These are phyloP conservation scores for Cervus canadensis DNA, from an alignment of 2,113 vertebrate species.

Conservation along the genomic window DNA sequence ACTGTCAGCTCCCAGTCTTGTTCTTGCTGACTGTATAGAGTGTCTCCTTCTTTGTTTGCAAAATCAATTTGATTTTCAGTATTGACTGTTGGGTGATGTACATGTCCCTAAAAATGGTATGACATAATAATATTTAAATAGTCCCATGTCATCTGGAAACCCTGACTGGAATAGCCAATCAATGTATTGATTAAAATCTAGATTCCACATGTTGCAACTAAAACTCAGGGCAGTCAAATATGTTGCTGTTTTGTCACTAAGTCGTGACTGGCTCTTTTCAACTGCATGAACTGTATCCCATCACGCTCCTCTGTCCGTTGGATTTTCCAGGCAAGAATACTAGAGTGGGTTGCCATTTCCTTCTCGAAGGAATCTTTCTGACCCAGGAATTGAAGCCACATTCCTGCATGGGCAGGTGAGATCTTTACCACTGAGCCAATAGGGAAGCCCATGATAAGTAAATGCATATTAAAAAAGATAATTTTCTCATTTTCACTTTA, in stretches of 20 bases:
- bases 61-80: neutral
- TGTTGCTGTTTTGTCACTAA: fast-evolving
- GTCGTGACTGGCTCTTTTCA: neutral
- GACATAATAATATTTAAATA: neutral
- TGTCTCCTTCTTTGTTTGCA: neutral
- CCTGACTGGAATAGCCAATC: neutral
- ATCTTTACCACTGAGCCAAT: neutral
- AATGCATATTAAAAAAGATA: neutral
- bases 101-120: neutral
- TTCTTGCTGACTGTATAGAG: neutral
- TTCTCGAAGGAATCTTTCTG: neutral
- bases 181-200: neutral
- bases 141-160: neutral
- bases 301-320: neutral
- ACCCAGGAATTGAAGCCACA: neutral
- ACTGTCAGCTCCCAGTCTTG: neutral
- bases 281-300: fast-evolving
- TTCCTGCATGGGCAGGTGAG: neutral
- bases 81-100: neutral
- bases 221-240: neutral
- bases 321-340: neutral
- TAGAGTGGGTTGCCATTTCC: neutral
- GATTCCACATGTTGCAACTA: neutral
- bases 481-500: neutral
- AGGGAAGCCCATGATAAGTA: neutral